Conservation (phyloP, 2,113 vertebrate species). For the Pteropus alecto region DNA sequence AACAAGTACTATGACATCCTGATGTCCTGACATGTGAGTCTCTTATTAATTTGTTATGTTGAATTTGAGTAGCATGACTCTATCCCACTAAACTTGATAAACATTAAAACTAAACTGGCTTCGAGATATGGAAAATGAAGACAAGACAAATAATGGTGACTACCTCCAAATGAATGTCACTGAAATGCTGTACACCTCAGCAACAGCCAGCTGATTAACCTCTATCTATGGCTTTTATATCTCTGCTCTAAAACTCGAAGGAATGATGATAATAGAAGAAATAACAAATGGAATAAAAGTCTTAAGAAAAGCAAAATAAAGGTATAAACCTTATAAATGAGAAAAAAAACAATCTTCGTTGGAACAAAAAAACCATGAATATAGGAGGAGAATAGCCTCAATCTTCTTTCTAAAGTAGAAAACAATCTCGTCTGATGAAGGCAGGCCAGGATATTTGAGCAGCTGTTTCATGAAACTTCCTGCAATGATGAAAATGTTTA, state of each 20-base stretch:
- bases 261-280: neutral
- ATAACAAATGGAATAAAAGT: neutral
- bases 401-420: neutral
- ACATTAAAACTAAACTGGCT: neutral
- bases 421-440: neutral
- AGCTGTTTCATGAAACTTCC: neutral
- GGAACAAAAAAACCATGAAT: neutral
- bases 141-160: neutral
- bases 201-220: neutral
- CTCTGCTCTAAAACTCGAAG: neutral
- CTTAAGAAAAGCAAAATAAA: slow-evolving; percentile 7
- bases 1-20: neutral
- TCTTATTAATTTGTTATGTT: neutral
- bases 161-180: neutral
- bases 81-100: neutral
- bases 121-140: neutral
- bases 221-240: neutral
- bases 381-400: neutral
- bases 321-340: neutral
- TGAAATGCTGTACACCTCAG: neutral
- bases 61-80: neutral
- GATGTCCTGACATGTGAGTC: neutral
- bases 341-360: neutral
- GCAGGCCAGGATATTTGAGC: neutral
- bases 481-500: neutral